Evolutionary conservation across 2,113 vertebrate species (phyloP).

Genomic region (Theristicus caerulescens): DNA sequence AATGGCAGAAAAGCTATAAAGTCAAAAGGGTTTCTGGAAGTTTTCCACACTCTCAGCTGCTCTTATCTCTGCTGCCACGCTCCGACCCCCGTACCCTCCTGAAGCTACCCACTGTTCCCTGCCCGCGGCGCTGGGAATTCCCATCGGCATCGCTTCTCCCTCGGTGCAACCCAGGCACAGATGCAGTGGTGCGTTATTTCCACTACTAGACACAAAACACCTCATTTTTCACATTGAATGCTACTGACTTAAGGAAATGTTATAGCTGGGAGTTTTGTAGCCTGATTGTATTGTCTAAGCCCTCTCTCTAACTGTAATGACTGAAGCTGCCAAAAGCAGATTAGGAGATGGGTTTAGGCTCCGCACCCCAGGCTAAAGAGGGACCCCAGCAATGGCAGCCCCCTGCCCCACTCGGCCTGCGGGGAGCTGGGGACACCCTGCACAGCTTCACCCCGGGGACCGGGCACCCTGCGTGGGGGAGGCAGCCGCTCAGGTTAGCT

Average conservation of each 20-base stretch:
- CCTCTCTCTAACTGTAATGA: background rate
- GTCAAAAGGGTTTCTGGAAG: background rate
- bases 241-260: background rate
- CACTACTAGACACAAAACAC: background rate
- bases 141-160: too few species aligned
- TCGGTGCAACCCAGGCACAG: rapidly evolving
- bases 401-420: background rate
- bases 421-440: too few species aligned
- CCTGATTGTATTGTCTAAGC: background rate
- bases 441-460: too few species aligned
- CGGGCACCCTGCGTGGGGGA: background rate
- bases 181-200: background rate
- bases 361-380: background rate
- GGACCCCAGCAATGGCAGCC: background rate
- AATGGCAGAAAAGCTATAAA: background rate
- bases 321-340: background rate
- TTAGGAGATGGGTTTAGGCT: background rate
- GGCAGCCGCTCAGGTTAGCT: background rate
- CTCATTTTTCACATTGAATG: background rate
- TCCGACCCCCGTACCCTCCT: rapidly evolving
- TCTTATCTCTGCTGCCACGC: background rate
- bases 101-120: rapidly evolving
- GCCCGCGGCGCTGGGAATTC: rapidly evolving
- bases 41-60: background rate
- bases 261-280: background rate